Conservation (phyloP, 2,797 vertebrate species). For the Peromyscus melanophrys region DNA sequence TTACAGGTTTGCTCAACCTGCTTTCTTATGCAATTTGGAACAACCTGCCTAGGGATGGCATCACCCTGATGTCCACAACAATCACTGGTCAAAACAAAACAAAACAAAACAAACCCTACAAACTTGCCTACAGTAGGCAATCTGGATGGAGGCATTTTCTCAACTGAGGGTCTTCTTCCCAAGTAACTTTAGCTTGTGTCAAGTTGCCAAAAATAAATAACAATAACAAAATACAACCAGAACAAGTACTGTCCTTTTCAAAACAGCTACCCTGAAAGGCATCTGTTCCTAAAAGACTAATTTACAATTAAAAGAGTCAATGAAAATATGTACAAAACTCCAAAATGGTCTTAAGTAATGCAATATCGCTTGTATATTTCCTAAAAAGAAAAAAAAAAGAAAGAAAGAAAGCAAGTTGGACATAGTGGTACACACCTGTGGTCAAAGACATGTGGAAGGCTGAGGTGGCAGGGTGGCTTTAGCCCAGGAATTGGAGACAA, state of each 20-base stretch:
- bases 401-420: not conserved
- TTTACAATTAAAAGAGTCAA: conserved; percentile 55
- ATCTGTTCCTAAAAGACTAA: conserved; percentile 44
- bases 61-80: not conserved
- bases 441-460: not conserved
- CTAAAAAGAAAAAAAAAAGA: not conserved
- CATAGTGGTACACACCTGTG: not conserved
- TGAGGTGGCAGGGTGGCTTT: not conserved
- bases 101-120: not conserved
- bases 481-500: not conserved
- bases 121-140: not conserved
- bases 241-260: not conserved
- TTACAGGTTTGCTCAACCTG: not conserved
- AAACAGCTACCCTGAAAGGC: conserved; percentile 34
- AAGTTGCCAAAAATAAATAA: not conserved
- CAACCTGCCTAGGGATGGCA: not conserved
- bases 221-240: not conserved
- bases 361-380: not conserved
- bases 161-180: not conserved
- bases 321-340: conserved; percentile 42
- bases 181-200: not conserved
- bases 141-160: not conserved
- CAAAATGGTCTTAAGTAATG: conserved; percentile 59
- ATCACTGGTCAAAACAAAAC: no score
- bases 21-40: not conserved